Percentiles rank a stretch among this genome's conserved stretches.
These are phyloP conservation scores for Microctenopoma lineatum DNA, from an alignment of 2,797 vertebrate genomes.

Conservation along the genomic window DNA sequence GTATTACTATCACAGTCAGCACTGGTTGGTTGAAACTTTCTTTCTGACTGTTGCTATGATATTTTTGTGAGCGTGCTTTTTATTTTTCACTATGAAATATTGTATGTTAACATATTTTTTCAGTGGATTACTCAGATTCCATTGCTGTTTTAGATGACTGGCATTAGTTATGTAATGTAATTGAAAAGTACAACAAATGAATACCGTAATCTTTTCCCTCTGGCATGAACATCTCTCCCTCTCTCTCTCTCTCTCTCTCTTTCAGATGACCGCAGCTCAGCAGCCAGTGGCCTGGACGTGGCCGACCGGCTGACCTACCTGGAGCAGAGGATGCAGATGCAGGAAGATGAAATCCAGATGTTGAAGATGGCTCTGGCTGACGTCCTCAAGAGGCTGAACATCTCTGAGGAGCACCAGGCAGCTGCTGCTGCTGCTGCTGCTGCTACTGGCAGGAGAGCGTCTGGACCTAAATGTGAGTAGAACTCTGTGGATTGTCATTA, in stretches of 20 bases:
- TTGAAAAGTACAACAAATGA: neutral
- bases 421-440: conserved; percentile 74
- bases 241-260: neutral
- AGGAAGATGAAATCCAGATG: conserved; percentile 97
- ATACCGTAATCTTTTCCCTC: conserved; percentile 3
- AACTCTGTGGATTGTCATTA: neutral
- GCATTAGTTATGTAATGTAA: conserved; percentile 2
- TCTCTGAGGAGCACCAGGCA: conserved; percentile 92
- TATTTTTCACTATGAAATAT: conserved; percentile 4
- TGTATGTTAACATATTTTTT: neutral
- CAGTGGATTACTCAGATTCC: neutral
- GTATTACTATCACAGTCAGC: neutral
- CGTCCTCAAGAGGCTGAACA: conserved; percentile 93
- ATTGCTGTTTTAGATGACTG: neutral
- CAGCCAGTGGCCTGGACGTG: conserved; percentile 92
- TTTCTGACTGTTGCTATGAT: conserved; percentile 5
- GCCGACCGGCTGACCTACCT: conserved; percentile 93
- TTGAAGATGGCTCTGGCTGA: conserved; percentile 94
- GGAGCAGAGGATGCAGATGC: conserved; percentile 98
- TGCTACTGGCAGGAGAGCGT: conserved; percentile 79
- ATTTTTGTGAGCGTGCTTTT: neutral
- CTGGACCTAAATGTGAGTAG: conserved; percentile 80
- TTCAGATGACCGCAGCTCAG: conserved; percentile 92
- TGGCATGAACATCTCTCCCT: neutral
- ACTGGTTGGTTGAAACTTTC: neutral